phyloP scores from a whole-genome alignment of 2,797 vertebrate genomes.

The Potorous gilbertii region DNA sequence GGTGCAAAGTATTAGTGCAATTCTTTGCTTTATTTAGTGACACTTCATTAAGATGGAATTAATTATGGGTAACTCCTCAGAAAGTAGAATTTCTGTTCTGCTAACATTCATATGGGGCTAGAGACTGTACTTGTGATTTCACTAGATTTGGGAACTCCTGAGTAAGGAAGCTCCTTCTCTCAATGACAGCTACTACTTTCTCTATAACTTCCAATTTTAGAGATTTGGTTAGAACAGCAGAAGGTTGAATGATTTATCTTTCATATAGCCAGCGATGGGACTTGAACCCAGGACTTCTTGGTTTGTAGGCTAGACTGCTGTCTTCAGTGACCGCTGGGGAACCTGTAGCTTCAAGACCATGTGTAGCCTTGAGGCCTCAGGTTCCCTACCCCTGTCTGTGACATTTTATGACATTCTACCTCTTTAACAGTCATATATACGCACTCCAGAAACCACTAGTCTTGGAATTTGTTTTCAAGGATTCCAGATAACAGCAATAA shows the following conservation, averaged over 20 bases:
- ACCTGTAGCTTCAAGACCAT: too few relatives aligned
- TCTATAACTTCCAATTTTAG: neutral
- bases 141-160: neutral
- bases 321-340: neutral
- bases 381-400: too few relatives aligned
- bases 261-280: neutral
- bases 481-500: neutral
- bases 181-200: neutral
- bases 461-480: conserved; percentile 26
- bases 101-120: neutral
- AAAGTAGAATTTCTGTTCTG: neutral
- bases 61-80: neutral
- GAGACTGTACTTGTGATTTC: neutral
- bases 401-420: too few relatives aligned
- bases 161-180: neutral
- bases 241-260: neutral
- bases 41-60: neutral
- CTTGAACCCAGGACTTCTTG: neutral
- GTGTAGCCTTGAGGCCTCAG: too few relatives aligned
- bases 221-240: neutral
- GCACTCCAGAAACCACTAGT: neutral
- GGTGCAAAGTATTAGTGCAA: neutral
- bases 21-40: neutral
- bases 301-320: neutral
- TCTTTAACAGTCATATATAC: neutral